Base-by-base conservation (phyloP, 2,888 invertebrate genomes). In the Ichneumon xanthorius region DNA sequence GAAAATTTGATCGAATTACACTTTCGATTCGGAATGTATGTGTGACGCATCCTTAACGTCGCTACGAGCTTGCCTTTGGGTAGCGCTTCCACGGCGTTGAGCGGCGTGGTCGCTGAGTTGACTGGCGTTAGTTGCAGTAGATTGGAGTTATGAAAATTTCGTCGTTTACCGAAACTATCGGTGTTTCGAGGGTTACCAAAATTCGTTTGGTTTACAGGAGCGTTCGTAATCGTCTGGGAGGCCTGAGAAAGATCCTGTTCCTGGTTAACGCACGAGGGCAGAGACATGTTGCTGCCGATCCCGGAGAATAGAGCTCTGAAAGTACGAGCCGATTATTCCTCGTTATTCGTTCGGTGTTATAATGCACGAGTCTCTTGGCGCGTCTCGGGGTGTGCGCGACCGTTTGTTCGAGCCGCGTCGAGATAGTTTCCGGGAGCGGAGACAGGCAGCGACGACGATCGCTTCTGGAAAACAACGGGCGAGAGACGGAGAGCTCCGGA, bases 231-330 rank as follows among this genome's bases (percentile, higher is more conserved):
- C 9, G 84, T 78, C 7, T 86, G 63, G 7, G 87, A 68, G 71
- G 80, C 65, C n/a, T 84, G 87, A 14, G 82, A 55, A 53, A 87
- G 55, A 70, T 92, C 92, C 40, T 90, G 92, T 58, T 93, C 92
- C 67, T 92, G 92, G 14, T 89, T 88, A 16, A 92, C 89, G 78
- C 91, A 92, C 1, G 92, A 91, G 4, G 93, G 92, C 37, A 93
- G 87, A n/a, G 93, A 93, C 89, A 91, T 90, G 89, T 93, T 93
- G 83, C 93, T 93, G 61, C 93, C 93, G 65, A 93, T 90, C 11
- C 92, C 91, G 37, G 89, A 89, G 68, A 93, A 89, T 26, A 93
- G 88, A 19, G 92, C 92, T 30, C 92, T 93, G 80, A 37, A 85
- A 85, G 33, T 37, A 11, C 40, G 33, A 68, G 48, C 48, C 33